Conservation (phyloP, 2,113 vertebrate genomes). For the Anarhynchus alexandrinus region DNA sequence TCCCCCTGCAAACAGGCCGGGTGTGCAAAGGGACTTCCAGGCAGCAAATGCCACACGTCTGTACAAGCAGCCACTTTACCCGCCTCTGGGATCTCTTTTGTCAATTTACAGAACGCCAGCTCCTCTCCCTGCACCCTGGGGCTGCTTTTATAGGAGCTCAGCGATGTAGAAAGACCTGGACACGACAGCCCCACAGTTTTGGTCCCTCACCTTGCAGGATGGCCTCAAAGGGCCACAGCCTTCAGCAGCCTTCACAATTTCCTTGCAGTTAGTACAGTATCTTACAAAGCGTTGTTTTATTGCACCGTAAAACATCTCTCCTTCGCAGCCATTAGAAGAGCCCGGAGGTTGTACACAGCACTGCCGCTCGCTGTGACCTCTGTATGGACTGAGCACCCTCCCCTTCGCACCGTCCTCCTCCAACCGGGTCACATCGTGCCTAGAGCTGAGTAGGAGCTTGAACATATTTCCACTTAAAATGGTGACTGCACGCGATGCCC, state of each 20-base stretch:
- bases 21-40: background rate
- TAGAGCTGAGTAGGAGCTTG: background rate
- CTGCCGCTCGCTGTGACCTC: background rate
- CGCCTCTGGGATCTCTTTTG: background rate
- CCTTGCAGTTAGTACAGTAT: background rate
- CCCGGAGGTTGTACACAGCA: background rate
- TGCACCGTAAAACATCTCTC: background rate
- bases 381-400: background rate
- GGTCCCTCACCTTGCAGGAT: background rate
- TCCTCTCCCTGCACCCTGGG: background rate
- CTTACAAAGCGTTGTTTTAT: background rate
- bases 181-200: background rate
- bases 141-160: background rate
- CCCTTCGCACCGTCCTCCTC: background rate
- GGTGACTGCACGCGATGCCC: fast-evolving
- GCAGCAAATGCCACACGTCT: background rate
- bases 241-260: background rate
- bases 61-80: background rate
- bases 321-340: fast-evolving
- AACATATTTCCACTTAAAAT: fast-evolving
- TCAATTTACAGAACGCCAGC: background rate
- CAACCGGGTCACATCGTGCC: background rate
- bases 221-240: background rate
- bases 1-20: background rate
- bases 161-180: background rate